Percentiles rank a stretch among this genome's conserved stretches.
Conservation (phyloP, 2,888 invertebrate genomes). For the Hypomecis punctinalis region DNA sequence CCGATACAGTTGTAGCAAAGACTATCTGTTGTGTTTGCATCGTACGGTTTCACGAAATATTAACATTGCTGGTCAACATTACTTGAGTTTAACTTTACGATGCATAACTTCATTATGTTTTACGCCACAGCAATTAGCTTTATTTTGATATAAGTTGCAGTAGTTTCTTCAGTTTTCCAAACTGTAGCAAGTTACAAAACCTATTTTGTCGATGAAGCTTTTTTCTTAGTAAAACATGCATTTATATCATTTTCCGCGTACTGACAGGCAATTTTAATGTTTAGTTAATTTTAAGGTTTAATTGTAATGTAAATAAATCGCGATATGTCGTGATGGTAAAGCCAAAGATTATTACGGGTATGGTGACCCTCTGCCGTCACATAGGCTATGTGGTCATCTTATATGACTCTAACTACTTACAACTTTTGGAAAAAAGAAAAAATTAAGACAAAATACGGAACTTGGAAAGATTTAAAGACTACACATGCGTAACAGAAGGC, state of each 20-base stretch:
- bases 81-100: conserved; percentile 37
- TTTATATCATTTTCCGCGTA: conserved; percentile 65
- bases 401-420: conserved; percentile 49
- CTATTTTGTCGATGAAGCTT: conserved; percentile 35
- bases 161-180: neutral
- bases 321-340: conserved; percentile 85
- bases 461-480: neutral
- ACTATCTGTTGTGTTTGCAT: conserved; percentile 48
- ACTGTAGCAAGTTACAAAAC: neutral
- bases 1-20: conserved; percentile 48
- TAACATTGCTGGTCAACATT: conserved; percentile 35
- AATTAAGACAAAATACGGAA: conserved; percentile 8
- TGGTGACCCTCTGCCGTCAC: conserved; percentile 86
- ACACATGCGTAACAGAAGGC: conserved; percentile 24
- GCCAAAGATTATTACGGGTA: conserved; percentile 86
- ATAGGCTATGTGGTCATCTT: conserved; percentile 63
- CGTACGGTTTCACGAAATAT: conserved; percentile 38
- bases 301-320: conserved; percentile 75
- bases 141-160: conserved; percentile 1
- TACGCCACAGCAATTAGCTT: conserved; percentile 39
- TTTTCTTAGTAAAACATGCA: conserved; percentile 62
- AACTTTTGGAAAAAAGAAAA: neutral
- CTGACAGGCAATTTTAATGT: conserved; percentile 57
- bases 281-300: conserved; percentile 61
- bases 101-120: conserved; percentile 36